A percentile compares a stretch with the other conserved stretches of the same genome.
These are phyloP conservation scores for Coranthus polyacanthus DNA, from an alignment of 2,797 vertebrate genomes.

Conservation along the genomic window DNA sequence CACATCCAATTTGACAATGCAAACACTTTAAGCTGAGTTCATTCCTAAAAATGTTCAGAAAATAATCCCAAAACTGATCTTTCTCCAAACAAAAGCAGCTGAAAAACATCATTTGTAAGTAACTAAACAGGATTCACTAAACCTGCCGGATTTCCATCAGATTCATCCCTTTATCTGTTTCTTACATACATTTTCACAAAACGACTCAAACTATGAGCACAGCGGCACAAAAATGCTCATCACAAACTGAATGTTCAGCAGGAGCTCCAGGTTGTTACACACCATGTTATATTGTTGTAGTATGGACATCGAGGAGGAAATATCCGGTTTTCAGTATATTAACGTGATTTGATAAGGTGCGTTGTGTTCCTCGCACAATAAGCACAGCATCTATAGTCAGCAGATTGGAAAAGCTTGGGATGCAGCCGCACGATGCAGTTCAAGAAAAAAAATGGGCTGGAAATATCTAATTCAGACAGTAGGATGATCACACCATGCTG, in stretches of 20 bases:
- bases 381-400: constrained; percentile 45
- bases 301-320: constrained; percentile 21
- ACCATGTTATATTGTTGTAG: constrained; percentile 16
- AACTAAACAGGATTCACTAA: constrained; percentile 7
- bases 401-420: constrained; percentile 24
- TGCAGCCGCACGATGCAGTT: constrained; percentile 11
- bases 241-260: constrained; percentile 37
- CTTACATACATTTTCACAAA: constrained; percentile 20
- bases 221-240: constrained; percentile 6
- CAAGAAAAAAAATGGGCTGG: constrained; percentile 19
- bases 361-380: constrained; percentile 11
- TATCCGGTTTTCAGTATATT: constrained; percentile 13
- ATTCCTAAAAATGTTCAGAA: constrained; percentile 21
- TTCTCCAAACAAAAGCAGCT: constrained; percentile 19
- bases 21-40: constrained; percentile 16
- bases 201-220: constrained; percentile 12
- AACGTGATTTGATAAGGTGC: constrained; percentile 38
- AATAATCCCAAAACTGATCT: constrained; percentile 3
- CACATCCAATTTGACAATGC: constrained; percentile 24
- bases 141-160: constrained; percentile 1
- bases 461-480: constrained; percentile 34
- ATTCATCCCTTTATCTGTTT: constrained; percentile 14
- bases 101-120: background rate
- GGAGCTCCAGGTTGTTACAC: constrained; percentile 13
- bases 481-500: constrained; percentile 20